phyloP scores from a whole-genome alignment of 1,140 invertebrate genomes.

The Drosophila kurseongensis region DNA sequence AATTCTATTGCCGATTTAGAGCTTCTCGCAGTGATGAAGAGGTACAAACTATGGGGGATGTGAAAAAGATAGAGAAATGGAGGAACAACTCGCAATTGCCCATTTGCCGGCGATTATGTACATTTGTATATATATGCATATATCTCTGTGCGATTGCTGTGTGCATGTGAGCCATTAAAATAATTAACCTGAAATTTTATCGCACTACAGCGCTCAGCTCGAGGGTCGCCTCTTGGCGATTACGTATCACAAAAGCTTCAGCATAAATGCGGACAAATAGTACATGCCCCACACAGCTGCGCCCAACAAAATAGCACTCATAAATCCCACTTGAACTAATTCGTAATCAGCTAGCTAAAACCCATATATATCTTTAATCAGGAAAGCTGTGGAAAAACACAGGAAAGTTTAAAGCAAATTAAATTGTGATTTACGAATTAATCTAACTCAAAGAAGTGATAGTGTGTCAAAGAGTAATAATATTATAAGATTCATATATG shows the following conservation, averaged over 20 bases:
- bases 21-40: neutral
- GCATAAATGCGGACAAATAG: conserved; percentile 14
- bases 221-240: conserved; percentile 60
- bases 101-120: conserved; percentile 28
- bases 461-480: too few species aligned
- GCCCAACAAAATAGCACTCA: conserved; percentile 6
- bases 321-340: conserved; percentile 6
- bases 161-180: conserved; percentile 63
- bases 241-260: conserved; percentile 39
- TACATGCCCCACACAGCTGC: conserved; percentile 27
- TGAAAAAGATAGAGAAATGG: neutral
- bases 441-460: neutral
- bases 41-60: neutral
- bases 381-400: neutral
- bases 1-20: conserved; percentile 33
- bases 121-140: neutral
- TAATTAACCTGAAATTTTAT: conserved; percentile 68
- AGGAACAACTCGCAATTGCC: neutral
- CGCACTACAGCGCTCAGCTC: conserved; percentile 39
- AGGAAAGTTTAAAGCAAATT: neutral
- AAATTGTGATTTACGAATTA: neutral
- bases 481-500: too few species aligned
- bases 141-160: conserved; percentile 12
- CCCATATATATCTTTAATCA: neutral
- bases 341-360: conserved; percentile 4